Evolutionary conservation across 2,888 invertebrate species (phyloP), one percentile per base, ranked within the genome.

Genomic region (Cremastobaeus sp.): DNA sequence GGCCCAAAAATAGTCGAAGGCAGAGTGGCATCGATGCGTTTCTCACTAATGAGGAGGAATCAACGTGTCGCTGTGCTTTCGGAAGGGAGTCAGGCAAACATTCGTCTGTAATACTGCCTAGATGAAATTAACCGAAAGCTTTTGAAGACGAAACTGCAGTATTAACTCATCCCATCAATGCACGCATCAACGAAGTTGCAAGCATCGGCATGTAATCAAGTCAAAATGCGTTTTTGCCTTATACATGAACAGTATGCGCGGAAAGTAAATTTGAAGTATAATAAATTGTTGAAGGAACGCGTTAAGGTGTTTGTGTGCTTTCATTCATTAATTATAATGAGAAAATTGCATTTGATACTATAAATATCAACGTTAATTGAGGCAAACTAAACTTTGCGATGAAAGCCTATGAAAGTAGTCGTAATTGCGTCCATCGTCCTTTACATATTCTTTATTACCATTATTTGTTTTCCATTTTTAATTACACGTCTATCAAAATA

Each of bases 1-100:
- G 68, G 34, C 12, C 71, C 55, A 75, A 71, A 75, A 75, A 75
- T 75, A 75, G 68, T 62, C 35, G 54, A 62, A 66, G 45, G 57
- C 62, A 68, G 62, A 76, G 74, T 71, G 76, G 77, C 77, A 77
- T 77, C 76, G 76, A 81, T 79, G 82, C 80, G 83, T 82, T 80
- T 80, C 81, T 77, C 78, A 77, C 83, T 86, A 85, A 85, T 86
- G 85, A 85, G 84, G 60, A 77, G 77, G 78, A 82, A 82, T 84
- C 81, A 85, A 85, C 80, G 82, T 75, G 76, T 77, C 82, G 79
- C 82, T 83, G 82, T 84, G 71, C 59, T 47, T 43, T 76, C 59
- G 73, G 57, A 57, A 62, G 54, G 54, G 66, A 70, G 73, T 60
- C 39, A 54, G 32, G 64, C 68, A 35, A 74, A 57, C 68, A 48